These are phyloP conservation scores for Phyllopteryx taeniolatus DNA, from an alignment of 2,113 vertebrate species.

Conservation along the genomic window DNA sequence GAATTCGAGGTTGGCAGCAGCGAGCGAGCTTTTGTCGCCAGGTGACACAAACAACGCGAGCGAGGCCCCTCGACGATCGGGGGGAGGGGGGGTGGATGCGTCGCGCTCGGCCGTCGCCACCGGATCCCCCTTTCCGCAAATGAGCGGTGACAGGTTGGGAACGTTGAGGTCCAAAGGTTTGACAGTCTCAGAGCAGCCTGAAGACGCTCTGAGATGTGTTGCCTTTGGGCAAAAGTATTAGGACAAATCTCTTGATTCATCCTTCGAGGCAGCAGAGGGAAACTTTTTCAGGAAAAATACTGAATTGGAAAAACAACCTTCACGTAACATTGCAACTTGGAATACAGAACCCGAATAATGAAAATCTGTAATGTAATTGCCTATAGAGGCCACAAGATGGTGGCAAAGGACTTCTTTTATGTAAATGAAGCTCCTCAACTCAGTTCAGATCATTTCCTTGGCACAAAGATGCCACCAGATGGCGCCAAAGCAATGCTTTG, in stretches of 20 bases:
- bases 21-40: slow-evolving; percentile 34
- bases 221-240: neutral
- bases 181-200: slow-evolving; percentile 32
- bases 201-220: slow-evolving; percentile 17
- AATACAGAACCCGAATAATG: too few relatives aligned
- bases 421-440: too few relatives aligned
- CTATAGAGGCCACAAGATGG: too few relatives aligned
- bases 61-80: slow-evolving; percentile 31
- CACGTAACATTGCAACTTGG: too few relatives aligned
- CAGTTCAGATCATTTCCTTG: too few relatives aligned
- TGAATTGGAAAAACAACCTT: too few relatives aligned
- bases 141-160: slow-evolving; percentile 47
- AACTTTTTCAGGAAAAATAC: too few relatives aligned
- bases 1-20: slow-evolving; percentile 57
- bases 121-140: slow-evolving; percentile 45
- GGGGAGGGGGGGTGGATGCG: slow-evolving; percentile 7
- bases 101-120: slow-evolving; percentile 8
- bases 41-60: slow-evolving; percentile 42
- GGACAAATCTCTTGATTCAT: neutral
- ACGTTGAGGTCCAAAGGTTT: neutral
- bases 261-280: neutral
- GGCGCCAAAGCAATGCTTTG: too few relatives aligned
- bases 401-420: too few relatives aligned
- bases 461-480: too few relatives aligned
- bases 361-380: too few relatives aligned